Percentiles rank a stretch among this genome's conserved stretches.
Conservation (phyloP, 2,888 invertebrate species). For the Chalcis sispes region DNA sequence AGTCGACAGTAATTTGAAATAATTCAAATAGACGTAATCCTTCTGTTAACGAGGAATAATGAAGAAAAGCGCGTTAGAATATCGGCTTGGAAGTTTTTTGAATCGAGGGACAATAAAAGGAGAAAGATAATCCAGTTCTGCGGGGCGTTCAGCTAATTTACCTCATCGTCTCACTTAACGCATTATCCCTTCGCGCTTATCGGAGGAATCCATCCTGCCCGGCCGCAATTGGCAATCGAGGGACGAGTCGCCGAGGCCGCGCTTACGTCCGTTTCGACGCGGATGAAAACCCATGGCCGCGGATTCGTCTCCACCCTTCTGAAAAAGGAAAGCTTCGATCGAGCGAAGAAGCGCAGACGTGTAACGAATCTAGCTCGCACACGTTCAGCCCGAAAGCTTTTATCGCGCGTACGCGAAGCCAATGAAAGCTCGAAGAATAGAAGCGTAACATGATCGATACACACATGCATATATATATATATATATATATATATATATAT, state of each 20-base stretch:
- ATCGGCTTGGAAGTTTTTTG: too few relatives aligned
- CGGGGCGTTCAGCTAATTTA: conserved; percentile 18
- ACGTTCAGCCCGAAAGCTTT: background rate
- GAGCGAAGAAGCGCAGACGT: background rate
- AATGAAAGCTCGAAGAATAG: background rate
- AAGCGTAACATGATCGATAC: background rate
- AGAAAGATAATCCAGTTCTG: too few relatives aligned
- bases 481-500: too few relatives aligned
- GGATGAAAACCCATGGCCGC: too few relatives aligned
- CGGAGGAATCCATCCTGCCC: background rate
- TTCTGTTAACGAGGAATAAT: too few relatives aligned
- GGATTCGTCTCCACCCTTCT: background rate
- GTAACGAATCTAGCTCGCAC: conserved; percentile 32
- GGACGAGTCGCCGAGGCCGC: background rate
- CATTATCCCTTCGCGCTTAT: background rate
- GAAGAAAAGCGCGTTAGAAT: too few relatives aligned
- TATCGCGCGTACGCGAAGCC: background rate
- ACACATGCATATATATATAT: too few relatives aligned
- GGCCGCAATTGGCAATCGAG: conserved; percentile 44
- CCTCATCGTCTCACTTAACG: conserved; percentile 23
- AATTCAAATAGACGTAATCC: too few relatives aligned
- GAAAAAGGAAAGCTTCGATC: background rate
- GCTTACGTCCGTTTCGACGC: background rate
- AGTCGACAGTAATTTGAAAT: too few relatives aligned
- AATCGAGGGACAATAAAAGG: too few relatives aligned